These are phyloP conservation scores for Drosophila kambysellisi DNA, from an alignment of 2,888 invertebrate species.

Conservation along the genomic window DNA sequence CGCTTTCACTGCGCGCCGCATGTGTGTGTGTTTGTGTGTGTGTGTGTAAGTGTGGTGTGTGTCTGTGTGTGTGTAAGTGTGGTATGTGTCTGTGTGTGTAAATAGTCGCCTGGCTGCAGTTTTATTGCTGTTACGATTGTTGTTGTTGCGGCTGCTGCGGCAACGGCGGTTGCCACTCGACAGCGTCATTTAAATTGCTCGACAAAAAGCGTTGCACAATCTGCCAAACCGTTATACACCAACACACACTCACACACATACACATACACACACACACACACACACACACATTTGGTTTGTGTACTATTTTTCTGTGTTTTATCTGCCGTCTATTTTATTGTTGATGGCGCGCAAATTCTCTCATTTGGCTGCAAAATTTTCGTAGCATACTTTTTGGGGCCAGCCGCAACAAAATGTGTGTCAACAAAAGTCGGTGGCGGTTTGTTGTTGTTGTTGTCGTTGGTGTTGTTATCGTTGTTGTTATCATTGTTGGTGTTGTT, in stretches of 20 bases:
- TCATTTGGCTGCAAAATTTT: slow-evolving; percentile 70
- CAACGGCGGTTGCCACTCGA: slow-evolving; percentile 42
- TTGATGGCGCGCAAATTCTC: slow-evolving; percentile 72
- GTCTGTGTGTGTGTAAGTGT: slow-evolving; percentile 22
- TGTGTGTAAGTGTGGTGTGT: no score
- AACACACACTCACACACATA: slow-evolving; percentile 29
- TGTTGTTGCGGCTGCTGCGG: slow-evolving; percentile 51
- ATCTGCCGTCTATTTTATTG: slow-evolving; percentile 40
- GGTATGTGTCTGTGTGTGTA: slow-evolving; percentile 20
- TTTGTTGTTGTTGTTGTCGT: slow-evolving; percentile 7
- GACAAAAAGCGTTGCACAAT: slow-evolving; percentile 66
- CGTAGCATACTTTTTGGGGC: slow-evolving; percentile 67
- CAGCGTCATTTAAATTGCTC: slow-evolving; percentile 72
- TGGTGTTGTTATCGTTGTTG: neutral
- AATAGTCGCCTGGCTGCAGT: slow-evolving; percentile 36
- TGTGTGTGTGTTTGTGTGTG: slow-evolving; percentile 22
- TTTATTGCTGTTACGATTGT: slow-evolving; percentile 52
- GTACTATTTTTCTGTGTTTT: slow-evolving; percentile 21
- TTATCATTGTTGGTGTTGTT: neutral
- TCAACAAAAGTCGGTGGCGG: slow-evolving; percentile 62
- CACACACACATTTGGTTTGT: slow-evolving; percentile 9
- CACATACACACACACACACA: slow-evolving; percentile 23
- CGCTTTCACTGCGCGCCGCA: slow-evolving; percentile 58
- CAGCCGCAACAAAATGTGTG: slow-evolving; percentile 67
- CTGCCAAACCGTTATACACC: slow-evolving; percentile 63